Evolutionary conservation across 2,113 vertebrate genomes (phyloP).

Genomic region (Corythornis madagascariensis): DNA sequence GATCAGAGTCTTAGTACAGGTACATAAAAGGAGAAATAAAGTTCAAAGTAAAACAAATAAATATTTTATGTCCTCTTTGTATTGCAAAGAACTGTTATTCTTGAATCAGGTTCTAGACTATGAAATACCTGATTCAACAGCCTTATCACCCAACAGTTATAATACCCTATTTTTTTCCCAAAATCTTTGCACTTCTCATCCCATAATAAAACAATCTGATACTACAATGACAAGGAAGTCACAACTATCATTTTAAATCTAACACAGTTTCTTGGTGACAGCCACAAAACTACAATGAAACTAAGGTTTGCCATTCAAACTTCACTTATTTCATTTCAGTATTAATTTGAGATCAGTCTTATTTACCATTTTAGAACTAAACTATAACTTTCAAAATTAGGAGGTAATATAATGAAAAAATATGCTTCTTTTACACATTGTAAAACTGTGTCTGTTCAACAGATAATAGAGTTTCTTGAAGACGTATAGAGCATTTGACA

Average conservation of each 20-base stretch:
- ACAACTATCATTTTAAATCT: neutral
- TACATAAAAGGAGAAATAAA: neutral
- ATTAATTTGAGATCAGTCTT: neutral
- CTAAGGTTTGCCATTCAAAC: neutral
- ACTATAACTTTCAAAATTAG: neutral
- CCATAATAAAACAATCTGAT: neutral
- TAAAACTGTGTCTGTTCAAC: constrained; percentile 14
- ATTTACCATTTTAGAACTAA: neutral
- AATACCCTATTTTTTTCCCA: neutral
- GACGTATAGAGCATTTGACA: constrained; percentile 34
- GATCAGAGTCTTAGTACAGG: neutral
- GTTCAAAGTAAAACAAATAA: neutral
- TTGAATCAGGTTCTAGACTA: neutral
- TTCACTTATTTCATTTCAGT: neutral
- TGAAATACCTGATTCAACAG: neutral
- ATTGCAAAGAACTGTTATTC: neutral
- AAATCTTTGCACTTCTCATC: neutral
- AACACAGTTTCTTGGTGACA: neutral
- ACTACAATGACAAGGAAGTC: neutral
- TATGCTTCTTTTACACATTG: constrained; percentile 37
- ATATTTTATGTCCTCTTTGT: neutral
- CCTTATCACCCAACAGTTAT: neutral
- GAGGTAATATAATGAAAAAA: constrained; percentile 12
- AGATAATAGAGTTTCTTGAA: constrained; percentile 46
- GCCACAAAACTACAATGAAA: neutral